Evolutionary conservation across 2,797 vertebrate genomes (phyloP), one percentile per base, ranked within the genome.

Genomic region (Pagetopsis macropterus): DNA sequence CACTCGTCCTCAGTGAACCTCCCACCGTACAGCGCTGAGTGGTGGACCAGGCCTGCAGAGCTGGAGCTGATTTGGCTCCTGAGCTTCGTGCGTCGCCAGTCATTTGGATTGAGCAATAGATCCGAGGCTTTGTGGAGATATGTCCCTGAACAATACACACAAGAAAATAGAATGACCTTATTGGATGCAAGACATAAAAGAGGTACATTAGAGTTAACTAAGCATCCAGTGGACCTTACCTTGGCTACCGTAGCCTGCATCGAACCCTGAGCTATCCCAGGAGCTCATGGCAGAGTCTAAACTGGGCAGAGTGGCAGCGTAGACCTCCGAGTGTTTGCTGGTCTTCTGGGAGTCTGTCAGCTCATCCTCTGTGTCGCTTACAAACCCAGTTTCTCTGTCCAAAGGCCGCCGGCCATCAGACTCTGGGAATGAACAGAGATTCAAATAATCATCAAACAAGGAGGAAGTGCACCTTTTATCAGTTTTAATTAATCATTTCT

Each of bases 211-310:
- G 61, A 7, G 19, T 17, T 27, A 33, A 13, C n/a, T 1, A 4
- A 3, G 2, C 1, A 0, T 27, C 3, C 11, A 17, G 14, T 0
- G 9, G 59, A n/a, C 27, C 91, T 92, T 87, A 99, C 98, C 97
- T 95, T 97, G 95, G 84, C 95, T 97, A 76, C 95, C 92, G 73
- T 96, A 98, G 33, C 95, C 95, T 0, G 94, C 91, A 6, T 99
- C 97, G 2, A 97, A 95, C 65, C 95, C 96, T 0, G 96, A 97
- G 81, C 97, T 94, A 54, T 97, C 96, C 98, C 98, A 99, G 21
- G 97, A 98, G 82, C 98, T 98, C 94, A 98, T 92, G 11, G 97
- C 96, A 0, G 97, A 99, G 89, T 99, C 98, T 84, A 97, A 90
- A 0, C 97, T 98, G 48, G 96, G 96, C 65, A 97, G 93, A 3